phyloP scores from a whole-genome alignment of 2,797 vertebrate species.

The Danio tinwini region DNA sequence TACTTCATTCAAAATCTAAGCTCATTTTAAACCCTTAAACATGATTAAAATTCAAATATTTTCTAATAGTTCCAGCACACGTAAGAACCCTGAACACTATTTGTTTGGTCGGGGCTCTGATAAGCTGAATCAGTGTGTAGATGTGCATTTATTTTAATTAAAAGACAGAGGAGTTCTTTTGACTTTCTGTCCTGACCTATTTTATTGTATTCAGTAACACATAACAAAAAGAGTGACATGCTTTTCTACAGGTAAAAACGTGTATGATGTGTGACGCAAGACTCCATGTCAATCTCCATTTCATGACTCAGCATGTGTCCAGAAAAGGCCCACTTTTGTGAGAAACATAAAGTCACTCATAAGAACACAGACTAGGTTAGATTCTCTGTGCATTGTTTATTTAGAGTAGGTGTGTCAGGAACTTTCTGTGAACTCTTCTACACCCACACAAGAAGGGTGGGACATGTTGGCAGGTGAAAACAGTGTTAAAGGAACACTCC shows the following conservation, averaged over 20 bases:
- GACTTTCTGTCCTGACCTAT: neutral
- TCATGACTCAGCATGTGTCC: constrained; percentile 32
- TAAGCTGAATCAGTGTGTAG: neutral
- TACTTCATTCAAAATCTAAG: too few relatives aligned
- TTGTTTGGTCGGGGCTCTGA: neutral
- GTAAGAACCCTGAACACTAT: neutral
- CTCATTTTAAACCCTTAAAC: too few relatives aligned
- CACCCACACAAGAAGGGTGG: constrained; percentile 49
- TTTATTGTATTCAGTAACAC: neutral
- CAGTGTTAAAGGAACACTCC: constrained; percentile 31
- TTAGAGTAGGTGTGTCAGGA: constrained; percentile 50
- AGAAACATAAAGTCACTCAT: constrained; percentile 29
- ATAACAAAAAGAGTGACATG: neutral
- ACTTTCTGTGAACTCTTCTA: constrained; percentile 47
- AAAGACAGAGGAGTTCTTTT: neutral
- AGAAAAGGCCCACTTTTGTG: constrained; percentile 22
- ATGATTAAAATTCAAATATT: too few relatives aligned
- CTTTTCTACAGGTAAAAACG: constrained; percentile 12
- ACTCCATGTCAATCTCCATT: constrained; percentile 17
- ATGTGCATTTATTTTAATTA: neutral
- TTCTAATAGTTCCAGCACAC: too few relatives aligned
- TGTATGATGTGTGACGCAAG: constrained; percentile 35
- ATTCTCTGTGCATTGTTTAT: constrained; percentile 43
- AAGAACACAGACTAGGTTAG: neutral
- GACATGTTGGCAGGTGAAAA: constrained; percentile 46